These are phyloP conservation scores for Drosophila eohydei DNA, from an alignment of 2,888 invertebrate species.

Conservation along the genomic window DNA sequence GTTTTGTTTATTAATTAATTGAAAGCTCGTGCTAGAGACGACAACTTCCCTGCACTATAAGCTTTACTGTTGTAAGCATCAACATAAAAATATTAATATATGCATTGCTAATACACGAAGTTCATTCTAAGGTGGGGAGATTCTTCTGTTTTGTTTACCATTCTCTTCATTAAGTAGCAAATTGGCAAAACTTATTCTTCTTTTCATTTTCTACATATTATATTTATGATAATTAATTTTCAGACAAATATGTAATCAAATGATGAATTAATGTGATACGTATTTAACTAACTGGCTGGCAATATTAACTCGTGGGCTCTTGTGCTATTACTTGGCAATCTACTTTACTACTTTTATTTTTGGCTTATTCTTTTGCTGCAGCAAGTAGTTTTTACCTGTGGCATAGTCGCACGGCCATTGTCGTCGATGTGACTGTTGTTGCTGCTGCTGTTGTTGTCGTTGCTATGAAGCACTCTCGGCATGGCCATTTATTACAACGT, in stretches of 20 bases:
- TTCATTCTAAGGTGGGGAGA: too few species aligned
- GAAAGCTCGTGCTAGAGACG: constrained; percentile 37
- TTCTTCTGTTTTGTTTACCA: neutral
- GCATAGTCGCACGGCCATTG: constrained; percentile 31
- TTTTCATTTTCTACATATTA: neutral
- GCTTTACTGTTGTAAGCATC: constrained; percentile 9
- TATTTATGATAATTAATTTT: constrained; percentile 5
- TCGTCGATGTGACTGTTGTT: constrained; percentile 25
- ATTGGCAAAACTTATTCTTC: too few species aligned
- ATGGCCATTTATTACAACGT: constrained; percentile 72
- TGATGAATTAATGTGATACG: constrained; percentile 8
- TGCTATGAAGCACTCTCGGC: constrained; percentile 35
- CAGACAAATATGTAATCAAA: neutral
- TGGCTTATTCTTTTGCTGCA: neutral
- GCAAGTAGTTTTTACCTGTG: constrained; percentile 42
- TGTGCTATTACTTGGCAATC: constrained; percentile 21
- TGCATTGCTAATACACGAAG: neutral
- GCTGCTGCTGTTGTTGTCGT: constrained; percentile 28
- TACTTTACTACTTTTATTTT: constrained; percentile 8
- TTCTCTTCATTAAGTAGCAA: neutral
- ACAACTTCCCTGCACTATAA: neutral
- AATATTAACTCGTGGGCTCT: neutral
- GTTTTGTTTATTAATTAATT: constrained; percentile 79
- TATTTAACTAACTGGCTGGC: constrained; percentile 15
- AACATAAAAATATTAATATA: neutral